These are phyloP conservation scores for Neoaliturus tenellus DNA, from an alignment of 2,888 invertebrate species.

Conservation along the genomic window DNA sequence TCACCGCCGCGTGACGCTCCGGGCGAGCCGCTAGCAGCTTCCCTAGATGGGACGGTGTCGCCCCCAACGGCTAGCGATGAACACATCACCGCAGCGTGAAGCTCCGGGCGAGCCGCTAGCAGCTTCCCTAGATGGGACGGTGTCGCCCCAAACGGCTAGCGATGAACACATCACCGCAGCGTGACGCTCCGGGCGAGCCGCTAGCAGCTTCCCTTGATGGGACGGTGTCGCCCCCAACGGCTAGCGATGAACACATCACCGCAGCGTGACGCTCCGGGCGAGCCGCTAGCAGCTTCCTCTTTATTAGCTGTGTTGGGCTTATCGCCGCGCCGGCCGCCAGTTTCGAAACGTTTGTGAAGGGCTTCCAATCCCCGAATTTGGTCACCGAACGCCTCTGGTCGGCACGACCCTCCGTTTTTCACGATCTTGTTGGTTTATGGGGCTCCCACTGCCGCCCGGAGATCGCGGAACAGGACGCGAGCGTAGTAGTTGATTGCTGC, in stretches of 20 bases:
- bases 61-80: too few relatives aligned
- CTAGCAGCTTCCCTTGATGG: too few relatives aligned
- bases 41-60: too few relatives aligned
- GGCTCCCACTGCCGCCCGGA: not conserved
- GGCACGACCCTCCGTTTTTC: constrained; percentile 24
- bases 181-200: too few relatives aligned
- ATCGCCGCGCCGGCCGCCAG: constrained; percentile 6
- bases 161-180: too few relatives aligned
- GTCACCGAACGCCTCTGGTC: constrained; percentile 26
- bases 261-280: not conserved
- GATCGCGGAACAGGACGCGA: not conserved
- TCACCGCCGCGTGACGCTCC: too few relatives aligned
- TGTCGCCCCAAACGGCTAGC: too few relatives aligned
- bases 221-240: not conserved
- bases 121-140: too few relatives aligned
- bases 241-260: constrained; percentile 25
- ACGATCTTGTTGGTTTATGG: constrained; percentile 39
- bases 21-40: too few relatives aligned
- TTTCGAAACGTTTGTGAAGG: constrained; percentile 37
- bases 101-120: too few relatives aligned
- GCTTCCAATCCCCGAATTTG: constrained; percentile 35
- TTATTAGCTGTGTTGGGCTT: constrained; percentile 8
- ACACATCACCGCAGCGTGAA: too few relatives aligned
- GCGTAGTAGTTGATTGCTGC: not conserved
- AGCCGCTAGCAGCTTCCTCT: constrained; percentile 3